Percentiles rank a stretch among this genome's conserved stretches.
These are phyloP conservation scores for Rhabdomys pumilio DNA, from an alignment of 2,797 vertebrate genomes.

Conservation along the genomic window DNA sequence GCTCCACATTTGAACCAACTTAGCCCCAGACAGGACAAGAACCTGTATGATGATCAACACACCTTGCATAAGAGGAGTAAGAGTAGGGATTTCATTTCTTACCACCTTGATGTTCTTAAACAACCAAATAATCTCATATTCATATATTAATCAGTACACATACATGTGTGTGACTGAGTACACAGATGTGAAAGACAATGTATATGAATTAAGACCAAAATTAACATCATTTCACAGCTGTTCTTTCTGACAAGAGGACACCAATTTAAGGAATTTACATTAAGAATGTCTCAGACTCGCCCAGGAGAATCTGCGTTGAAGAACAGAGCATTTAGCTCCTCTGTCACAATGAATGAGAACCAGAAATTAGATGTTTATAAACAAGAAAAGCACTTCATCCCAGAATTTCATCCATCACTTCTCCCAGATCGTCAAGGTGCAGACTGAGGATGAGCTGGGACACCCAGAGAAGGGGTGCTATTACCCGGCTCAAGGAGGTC, in stretches of 20 bases:
- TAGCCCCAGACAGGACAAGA: neutral
- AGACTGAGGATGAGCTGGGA: slow-evolving; percentile 85
- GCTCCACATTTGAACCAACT: neutral
- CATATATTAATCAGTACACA: too few species aligned
- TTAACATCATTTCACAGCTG: neutral
- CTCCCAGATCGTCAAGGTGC: slow-evolving; percentile 92
- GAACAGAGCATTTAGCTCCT: slow-evolving; percentile 66
- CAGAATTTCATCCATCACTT: slow-evolving; percentile 92
- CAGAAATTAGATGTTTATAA: slow-evolving; percentile 81
- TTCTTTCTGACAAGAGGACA: neutral
- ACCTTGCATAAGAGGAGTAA: neutral
- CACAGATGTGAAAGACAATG: neutral
- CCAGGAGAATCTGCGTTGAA: too few species aligned
- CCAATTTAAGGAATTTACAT: neutral
- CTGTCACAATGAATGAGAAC: slow-evolving; percentile 86
- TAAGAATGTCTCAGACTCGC: neutral
- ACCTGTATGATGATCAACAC: neutral
- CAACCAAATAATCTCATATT: neutral
- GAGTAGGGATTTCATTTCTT: neutral
- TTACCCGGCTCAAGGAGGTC: slow-evolving; percentile 89
- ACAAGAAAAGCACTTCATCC: slow-evolving; percentile 85
- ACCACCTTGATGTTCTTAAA: neutral
- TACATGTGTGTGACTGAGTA: neutral
- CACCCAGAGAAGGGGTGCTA: slow-evolving; percentile 88
- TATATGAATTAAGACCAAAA: neutral